These are phyloP conservation scores for Miichthys miiuy DNA, from an alignment of 2,797 vertebrate genomes.

Conservation along the genomic window DNA sequence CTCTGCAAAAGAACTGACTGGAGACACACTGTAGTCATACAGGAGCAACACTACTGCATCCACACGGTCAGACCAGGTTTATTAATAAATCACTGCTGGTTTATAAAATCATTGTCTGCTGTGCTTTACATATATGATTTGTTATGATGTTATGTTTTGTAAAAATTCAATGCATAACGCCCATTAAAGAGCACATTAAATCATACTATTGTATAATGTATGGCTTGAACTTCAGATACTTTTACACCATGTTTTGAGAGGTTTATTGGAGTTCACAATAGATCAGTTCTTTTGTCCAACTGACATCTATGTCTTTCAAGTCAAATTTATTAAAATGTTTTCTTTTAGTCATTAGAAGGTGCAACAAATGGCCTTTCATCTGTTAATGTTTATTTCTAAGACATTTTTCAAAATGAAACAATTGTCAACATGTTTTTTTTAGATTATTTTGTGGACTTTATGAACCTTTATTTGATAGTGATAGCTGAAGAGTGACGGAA, in stretches of 20 bases:
- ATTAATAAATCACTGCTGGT: neutral
- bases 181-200: neutral
- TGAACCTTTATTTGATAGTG: no score
- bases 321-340: neutral
- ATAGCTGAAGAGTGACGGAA: no score
- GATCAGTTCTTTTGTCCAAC: neutral
- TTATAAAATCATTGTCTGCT: neutral
- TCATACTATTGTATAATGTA: neutral
- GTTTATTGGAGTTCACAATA: neutral
- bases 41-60: neutral
- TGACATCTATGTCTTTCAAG: neutral
- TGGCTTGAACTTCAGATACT: neutral
- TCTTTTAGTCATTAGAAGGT: neutral
- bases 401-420: no score
- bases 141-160: neutral
- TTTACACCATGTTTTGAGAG: neutral
- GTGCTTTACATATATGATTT: neutral
- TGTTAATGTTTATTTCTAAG: neutral
- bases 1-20: constrained; percentile 3
- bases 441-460: no score
- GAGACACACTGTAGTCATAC: neutral
- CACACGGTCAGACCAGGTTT: neutral
- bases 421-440: no score
- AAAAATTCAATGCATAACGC: neutral
- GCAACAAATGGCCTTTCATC: neutral